These are phyloP conservation scores for Drosophila equinoxialis DNA, from an alignment of 1,140 invertebrate species.

Conservation along the genomic window DNA sequence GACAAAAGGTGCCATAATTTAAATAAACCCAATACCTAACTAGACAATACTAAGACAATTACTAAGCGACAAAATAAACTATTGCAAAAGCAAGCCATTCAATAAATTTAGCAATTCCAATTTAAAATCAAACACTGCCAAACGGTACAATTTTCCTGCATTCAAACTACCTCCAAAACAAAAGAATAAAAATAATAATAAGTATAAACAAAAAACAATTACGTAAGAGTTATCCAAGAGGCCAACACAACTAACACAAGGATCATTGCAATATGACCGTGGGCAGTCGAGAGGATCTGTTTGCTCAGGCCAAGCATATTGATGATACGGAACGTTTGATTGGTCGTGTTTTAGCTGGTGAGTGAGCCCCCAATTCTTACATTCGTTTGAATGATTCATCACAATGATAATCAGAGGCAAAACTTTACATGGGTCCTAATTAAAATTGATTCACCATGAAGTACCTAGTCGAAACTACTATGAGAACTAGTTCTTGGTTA, in stretches of 20 bases:
- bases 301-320: constrained; percentile 76
- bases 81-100: constrained; percentile 25
- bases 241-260: background rate
- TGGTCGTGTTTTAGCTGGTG: constrained; percentile 76
- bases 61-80: constrained; percentile 12
- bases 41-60: constrained; percentile 25
- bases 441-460: too few relatives aligned
- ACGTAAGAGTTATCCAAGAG: too few relatives aligned
- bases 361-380: constrained; percentile 30
- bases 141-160: constrained; percentile 14
- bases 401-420: too few relatives aligned
- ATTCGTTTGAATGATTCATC: too few relatives aligned
- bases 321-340: constrained; percentile 80
- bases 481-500: too few relatives aligned
- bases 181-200: background rate
- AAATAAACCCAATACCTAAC: constrained; percentile 23
- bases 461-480: too few relatives aligned
- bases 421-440: too few relatives aligned
- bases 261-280: constrained; percentile 64
- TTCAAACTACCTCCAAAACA: background rate
- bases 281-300: constrained; percentile 77
- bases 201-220: background rate
- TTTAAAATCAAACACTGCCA: constrained; percentile 18
- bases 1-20: constrained; percentile 61
- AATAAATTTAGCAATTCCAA: constrained; percentile 44